Conservation (phyloP, 1,140 invertebrate genomes). For the Probaryconus sp. region DNA sequence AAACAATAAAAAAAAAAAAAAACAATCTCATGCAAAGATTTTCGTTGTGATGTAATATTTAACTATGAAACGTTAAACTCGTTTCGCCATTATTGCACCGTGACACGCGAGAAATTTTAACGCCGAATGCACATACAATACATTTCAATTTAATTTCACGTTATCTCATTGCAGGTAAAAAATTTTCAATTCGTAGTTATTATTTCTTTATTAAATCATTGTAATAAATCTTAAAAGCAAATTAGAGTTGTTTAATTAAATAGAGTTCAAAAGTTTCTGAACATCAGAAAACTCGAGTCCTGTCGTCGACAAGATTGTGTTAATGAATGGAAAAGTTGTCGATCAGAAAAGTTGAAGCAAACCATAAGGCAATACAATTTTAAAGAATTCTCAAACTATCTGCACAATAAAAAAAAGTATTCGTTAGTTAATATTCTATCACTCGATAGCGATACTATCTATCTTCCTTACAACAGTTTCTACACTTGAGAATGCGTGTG, state of each 20-base stretch:
- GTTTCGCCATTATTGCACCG: conserved; percentile 6
- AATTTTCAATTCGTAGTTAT: too few relatives aligned
- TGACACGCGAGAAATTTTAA: conserved; percentile 12
- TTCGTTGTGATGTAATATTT: neutral
- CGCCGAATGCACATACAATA: neutral
- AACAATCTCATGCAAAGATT: neutral
- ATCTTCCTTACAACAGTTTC: conserved; percentile 9
- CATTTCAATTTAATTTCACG: too few relatives aligned
- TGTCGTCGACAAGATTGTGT: conserved; percentile 29
- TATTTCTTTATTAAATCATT: too few relatives aligned
- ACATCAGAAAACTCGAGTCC: too few relatives aligned
- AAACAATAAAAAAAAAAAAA: conserved; percentile 9
- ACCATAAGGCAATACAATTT: conserved; percentile 11
- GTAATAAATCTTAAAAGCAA: too few relatives aligned
- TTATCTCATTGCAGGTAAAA: too few relatives aligned
- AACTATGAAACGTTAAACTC: neutral
- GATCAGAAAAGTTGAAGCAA: conserved; percentile 4
- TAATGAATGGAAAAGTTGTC: conserved; percentile 9
- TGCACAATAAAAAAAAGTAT: conserved; percentile 17
- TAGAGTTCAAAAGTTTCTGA: too few relatives aligned
- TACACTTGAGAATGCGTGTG: conserved; percentile 11
- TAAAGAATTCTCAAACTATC: conserved; percentile 10
- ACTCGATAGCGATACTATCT: conserved; percentile 13
- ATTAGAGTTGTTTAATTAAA: too few relatives aligned
- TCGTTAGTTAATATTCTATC: conserved; percentile 14